Conservation (phyloP, 2,113 vertebrate genomes). For the Oriolus oriolus region DNA sequence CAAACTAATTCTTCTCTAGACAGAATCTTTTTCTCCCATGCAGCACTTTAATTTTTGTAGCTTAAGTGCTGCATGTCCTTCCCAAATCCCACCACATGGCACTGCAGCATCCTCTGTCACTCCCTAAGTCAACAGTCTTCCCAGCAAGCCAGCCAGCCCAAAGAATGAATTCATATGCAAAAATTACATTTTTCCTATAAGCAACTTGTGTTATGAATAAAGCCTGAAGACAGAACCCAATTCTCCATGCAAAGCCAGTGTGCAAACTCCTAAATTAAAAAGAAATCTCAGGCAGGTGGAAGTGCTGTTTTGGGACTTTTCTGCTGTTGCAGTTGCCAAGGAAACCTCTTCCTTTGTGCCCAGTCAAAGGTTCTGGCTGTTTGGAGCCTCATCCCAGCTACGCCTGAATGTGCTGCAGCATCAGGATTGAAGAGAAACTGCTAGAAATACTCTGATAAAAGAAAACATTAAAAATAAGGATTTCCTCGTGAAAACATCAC, state of each 20-base stretch:
- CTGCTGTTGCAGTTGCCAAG: constrained; percentile 49
- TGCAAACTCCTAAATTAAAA: constrained; percentile 53
- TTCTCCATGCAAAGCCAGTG: constrained; percentile 6
- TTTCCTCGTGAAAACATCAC: not conserved
- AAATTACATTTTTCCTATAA: constrained; percentile 13
- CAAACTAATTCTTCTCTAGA: not conserved
- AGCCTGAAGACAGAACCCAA: constrained; percentile 3
- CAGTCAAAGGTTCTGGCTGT: constrained; percentile 49
- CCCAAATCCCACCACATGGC: not conserved
- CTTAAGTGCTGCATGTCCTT: not conserved
- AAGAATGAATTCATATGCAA: not conserved
- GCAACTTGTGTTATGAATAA: constrained; percentile 9
- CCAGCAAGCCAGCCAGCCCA: not conserved
- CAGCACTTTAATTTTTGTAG: not conserved
- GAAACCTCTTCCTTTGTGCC: constrained; percentile 62
- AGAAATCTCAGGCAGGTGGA: constrained; percentile 42
- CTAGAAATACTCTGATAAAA: not conserved
- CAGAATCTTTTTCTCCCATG: not conserved
- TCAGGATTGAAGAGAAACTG: not conserved
- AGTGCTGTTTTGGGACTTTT: constrained; percentile 29
- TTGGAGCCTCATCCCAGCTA: constrained; percentile 44
- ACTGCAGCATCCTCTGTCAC: not conserved
- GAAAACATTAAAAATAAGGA: not conserved
- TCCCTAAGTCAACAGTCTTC: not conserved
- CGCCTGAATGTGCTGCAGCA: not conserved